A percentile compares a stretch with the other conserved stretches of the same genome.
Evolutionary conservation across 1,140 invertebrate genomes (phyloP).

Genomic region (Stenopsyche tienmushanensis): DNA sequence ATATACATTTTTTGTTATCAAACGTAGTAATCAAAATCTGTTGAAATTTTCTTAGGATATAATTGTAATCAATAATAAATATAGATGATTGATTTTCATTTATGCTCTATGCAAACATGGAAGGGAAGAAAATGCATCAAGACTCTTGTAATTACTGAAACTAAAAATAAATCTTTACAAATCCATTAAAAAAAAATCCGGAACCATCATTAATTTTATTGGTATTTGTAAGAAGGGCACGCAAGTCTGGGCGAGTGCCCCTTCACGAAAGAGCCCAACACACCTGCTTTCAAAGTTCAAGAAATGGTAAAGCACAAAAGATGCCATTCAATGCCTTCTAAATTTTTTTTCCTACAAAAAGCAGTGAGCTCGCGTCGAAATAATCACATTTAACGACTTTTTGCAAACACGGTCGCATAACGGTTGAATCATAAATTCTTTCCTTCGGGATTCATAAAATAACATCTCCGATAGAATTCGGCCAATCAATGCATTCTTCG

Average conservation of each 20-base stretch:
- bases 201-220: too few species aligned
- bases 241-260: too few species aligned
- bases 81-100: background rate
- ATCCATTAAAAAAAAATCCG: too few species aligned
- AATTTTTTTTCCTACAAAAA: conserved; percentile 6
- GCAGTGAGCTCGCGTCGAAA: background rate
- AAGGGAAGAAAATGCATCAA: too few species aligned
- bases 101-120: too few species aligned
- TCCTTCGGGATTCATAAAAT: background rate
- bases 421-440: conserved; percentile 8
- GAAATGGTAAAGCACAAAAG: conserved; percentile 25
- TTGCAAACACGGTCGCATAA: conserved; percentile 19
- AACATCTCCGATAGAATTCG: conserved; percentile 1
- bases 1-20: background rate
- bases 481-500: background rate
- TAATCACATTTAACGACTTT: conserved; percentile 18
- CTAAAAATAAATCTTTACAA: too few species aligned
- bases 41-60: background rate
- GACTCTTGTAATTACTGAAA: too few species aligned
- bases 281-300: conserved; percentile 16
- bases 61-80: background rate
- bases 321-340: conserved; percentile 13
- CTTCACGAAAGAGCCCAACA: background rate
- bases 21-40: background rate
- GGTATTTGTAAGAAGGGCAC: too few species aligned